A percentile compares a stretch with the other conserved stretches of the same genome.
These are phyloP conservation scores for Panorpa germanica DNA, from an alignment of 2,888 invertebrate genomes.

Conservation along the genomic window DNA sequence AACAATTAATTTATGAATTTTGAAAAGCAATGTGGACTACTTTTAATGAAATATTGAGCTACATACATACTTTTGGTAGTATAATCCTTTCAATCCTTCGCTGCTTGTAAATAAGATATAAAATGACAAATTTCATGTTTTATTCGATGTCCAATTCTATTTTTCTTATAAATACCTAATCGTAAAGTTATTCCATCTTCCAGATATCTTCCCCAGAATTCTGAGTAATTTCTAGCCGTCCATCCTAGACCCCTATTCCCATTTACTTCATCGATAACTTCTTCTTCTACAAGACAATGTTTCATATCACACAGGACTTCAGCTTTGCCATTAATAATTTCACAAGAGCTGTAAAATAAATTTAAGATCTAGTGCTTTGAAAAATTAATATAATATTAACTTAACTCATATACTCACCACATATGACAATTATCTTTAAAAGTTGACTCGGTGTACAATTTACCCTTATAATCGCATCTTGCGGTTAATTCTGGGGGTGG, in stretches of 20 bases:
- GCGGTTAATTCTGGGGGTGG: slow-evolving; percentile 14
- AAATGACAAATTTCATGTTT: not conserved
- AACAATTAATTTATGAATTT: too few relatives aligned
- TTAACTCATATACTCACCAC: slow-evolving; percentile 33
- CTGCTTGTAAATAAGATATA: slow-evolving; percentile 14
- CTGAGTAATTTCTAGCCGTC: slow-evolving; percentile 61
- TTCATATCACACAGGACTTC: slow-evolving; percentile 41
- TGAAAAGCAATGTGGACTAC: too few relatives aligned
- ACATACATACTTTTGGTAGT: too few relatives aligned
- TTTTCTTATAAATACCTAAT: slow-evolving; percentile 43
- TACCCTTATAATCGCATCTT: slow-evolving; percentile 16
- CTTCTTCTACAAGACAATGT: slow-evolving; percentile 54
- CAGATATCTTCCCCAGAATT: slow-evolving; percentile 69
- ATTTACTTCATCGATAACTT: slow-evolving; percentile 49
- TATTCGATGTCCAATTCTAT: too few relatives aligned
- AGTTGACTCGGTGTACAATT: slow-evolving; percentile 26
- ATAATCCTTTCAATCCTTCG: too few relatives aligned
- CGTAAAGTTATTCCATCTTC: slow-evolving; percentile 59
- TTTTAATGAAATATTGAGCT: too few relatives aligned
- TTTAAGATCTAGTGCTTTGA: slow-evolving; percentile 3
- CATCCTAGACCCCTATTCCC: slow-evolving; percentile 38
- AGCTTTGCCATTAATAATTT: slow-evolving; percentile 26
- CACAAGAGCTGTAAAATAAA: slow-evolving; percentile 5
- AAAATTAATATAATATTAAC: slow-evolving; percentile 4
- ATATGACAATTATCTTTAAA: slow-evolving; percentile 48